Evolutionary conservation across 2,888 invertebrate species (phyloP), one percentile per base, ranked within the genome.

Genomic region (Ceriagrion tenellum): DNA sequence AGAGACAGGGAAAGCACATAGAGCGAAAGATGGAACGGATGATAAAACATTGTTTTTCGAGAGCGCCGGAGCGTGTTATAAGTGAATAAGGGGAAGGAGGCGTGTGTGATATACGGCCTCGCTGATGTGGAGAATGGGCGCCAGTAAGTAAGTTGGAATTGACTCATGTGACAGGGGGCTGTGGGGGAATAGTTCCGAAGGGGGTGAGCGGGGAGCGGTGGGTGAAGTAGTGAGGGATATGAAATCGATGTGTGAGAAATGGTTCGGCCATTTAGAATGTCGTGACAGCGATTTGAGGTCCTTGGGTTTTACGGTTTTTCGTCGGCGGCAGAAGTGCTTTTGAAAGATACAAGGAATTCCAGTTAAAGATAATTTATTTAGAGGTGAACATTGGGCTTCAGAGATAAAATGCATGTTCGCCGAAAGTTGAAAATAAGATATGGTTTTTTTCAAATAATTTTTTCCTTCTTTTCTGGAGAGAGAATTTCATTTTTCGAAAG

Each of bases 271-370:
- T 81, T 81, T 81, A 81, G 81, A 81, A 81, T 16, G 81, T 81
- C 81, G 81, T 35, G 81, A 81, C 81, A 81, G 81, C 81, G 81
- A 81, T 81, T 47, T 81, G 81, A 81, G 81, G 81, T 81, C 81
- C 81, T 81, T 26, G 35, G 35, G 81, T 81, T 30, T n/a, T 18
- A 81, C 35, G 81, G 30, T 35, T 81, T 81, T 81, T 81, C 81
- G 81, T 81, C 81, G 81, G 30, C 35, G 81, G 81, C 81, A 18
- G 81, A 81, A 81, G 81, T 81, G 30, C 81, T 81, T 59, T 16
- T 81, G 81, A 81, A 81, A 81, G 81, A 81, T 81, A 81, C 81
- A 81, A 81, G 81, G 81, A 81, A 81, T 81, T 81, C 30, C 81
- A 81, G 81, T 81, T 35, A 81, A 35, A 81, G 81, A 81, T 81